Conservation (phyloP, 2,888 invertebrate species). For the Philereme vetulata region DNA sequence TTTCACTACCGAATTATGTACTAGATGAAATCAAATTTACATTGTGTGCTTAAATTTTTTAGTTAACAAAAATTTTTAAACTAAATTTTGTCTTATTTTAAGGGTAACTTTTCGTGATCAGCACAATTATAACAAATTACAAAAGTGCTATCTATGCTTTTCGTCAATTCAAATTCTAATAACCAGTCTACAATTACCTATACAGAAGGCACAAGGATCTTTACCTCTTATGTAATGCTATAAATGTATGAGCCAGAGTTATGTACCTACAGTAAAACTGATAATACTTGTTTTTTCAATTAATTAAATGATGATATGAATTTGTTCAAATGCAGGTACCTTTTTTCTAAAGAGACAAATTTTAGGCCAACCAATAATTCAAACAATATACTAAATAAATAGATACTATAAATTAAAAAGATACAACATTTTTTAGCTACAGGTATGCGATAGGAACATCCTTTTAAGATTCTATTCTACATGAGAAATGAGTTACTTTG, state of each 20-base stretch:
- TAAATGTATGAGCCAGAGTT: neutral
- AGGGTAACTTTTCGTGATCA: constrained; percentile 17
- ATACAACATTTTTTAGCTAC: neutral
- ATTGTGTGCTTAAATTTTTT: constrained; percentile 10
- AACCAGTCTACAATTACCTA: constrained; percentile 23
- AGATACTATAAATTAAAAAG: too few relatives aligned
- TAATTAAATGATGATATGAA: constrained; percentile 18
- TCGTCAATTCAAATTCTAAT: constrained; percentile 15
- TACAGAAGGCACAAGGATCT: constrained; percentile 47
- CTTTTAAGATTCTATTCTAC: constrained; percentile 8
- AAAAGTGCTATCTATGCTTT: constrained; percentile 14
- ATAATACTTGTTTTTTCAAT: neutral
- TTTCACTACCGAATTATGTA: constrained; percentile 26
- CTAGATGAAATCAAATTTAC: constrained; percentile 24
- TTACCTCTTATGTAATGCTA: neutral
- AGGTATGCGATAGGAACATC: constrained; percentile 22
- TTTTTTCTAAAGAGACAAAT: neutral
- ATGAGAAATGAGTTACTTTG: constrained; percentile 16
- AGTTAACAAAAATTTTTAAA: constrained; percentile 8
- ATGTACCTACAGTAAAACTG: constrained; percentile 5
- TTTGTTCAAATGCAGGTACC: neutral
- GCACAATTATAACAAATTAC: constrained; percentile 8
- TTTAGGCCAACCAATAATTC: constrained; percentile 16
- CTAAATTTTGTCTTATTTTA: constrained; percentile 5
- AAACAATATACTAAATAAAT: constrained; percentile 5